Evolutionary conservation across 1,140 invertebrate genomes (phyloP), one percentile per base, ranked within the genome.

Genomic region (Ditylenchus dipsaci): DNA sequence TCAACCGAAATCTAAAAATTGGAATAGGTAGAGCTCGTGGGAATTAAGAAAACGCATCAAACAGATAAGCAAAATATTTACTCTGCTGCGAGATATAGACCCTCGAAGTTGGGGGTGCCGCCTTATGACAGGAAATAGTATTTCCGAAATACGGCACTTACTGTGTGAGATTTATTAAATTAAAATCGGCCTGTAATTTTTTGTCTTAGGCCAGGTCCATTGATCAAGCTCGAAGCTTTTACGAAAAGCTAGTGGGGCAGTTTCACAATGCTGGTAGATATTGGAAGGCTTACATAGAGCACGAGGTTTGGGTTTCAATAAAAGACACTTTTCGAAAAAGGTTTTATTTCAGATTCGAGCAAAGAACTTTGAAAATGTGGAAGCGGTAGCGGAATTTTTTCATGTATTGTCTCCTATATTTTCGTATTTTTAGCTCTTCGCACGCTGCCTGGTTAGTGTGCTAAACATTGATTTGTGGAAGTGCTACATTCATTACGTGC

Each of bases 231-330:
- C 86, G 95, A 57, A 87, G 88, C 11, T 88, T 96, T 67, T 98
- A 95, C 84, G 95, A 99, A 85, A 90, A 90, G 78, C 86, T 99
- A 0, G 91, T 98, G 0, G 85, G 86, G 17, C 91, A 93, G 19
- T 99, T 97, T 83, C 93, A 94, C 7, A 95, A 92, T 42, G 91
- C 92, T 49, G 95, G 94, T 0, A 88, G 93, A 69, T 99, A 93
- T 84, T 98, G 95, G 95, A 97, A 96, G 86, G 91, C 95, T 73
- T 98, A 96, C 85, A 97, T 99, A 78, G 95, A 98, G 85, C 93
- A 97, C 87, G 95, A 98, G 42, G 58, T 57, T 38, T 7, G 7
- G 1, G 8, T 15, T 58, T 58, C 43, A 15, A 7, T 53, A 3
- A 53, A 53, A 53, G 3, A 53, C 43, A 53, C 49, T 53, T 53